These are phyloP conservation scores for Chloroclysta siterata DNA, from an alignment of 2,888 invertebrate genomes.

Conservation along the genomic window DNA sequence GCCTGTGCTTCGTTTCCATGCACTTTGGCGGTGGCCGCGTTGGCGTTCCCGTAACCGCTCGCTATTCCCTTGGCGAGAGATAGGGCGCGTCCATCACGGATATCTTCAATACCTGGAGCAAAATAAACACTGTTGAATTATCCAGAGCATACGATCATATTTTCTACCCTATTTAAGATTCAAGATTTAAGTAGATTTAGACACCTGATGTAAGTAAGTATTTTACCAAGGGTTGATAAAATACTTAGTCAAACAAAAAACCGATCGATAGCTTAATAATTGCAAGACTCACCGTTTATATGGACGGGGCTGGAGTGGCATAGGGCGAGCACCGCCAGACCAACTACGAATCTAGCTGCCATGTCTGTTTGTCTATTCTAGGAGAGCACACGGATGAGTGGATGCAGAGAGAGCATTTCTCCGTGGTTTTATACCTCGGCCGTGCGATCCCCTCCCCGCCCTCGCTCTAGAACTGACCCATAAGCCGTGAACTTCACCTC, in stretches of 20 bases:
- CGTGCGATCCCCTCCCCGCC: conserved; percentile 53
- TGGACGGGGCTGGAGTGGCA: conserved; percentile 68
- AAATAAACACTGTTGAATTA: conserved; percentile 22
- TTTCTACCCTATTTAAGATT: background rate
- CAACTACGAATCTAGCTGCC: conserved; percentile 72
- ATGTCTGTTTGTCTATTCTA: conserved; percentile 54
- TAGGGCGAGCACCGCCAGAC: conserved; percentile 65
- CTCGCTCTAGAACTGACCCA: conserved; percentile 59
- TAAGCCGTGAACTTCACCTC: conserved; percentile 76
- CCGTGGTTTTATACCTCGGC: conserved; percentile 72
- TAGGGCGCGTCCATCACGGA: conserved; percentile 70
- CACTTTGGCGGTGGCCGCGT: conserved; percentile 61
- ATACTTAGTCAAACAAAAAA: background rate
- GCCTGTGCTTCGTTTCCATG: conserved; percentile 57
- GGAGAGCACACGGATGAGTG: conserved; percentile 67
- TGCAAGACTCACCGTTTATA: conserved; percentile 68
- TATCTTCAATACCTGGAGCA: conserved; percentile 39
- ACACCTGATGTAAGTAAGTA: too few species aligned
- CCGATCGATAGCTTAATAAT: background rate
- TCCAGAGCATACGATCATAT: background rate
- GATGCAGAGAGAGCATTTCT: conserved; percentile 82
- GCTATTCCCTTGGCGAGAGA: conserved; percentile 63
- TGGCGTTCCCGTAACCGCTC: conserved; percentile 52
- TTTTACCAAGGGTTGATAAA: background rate
- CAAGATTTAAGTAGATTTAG: background rate